Evolutionary conservation across 2,888 invertebrate species (phyloP).

Genomic region (Mellilla xanthometata): DNA sequence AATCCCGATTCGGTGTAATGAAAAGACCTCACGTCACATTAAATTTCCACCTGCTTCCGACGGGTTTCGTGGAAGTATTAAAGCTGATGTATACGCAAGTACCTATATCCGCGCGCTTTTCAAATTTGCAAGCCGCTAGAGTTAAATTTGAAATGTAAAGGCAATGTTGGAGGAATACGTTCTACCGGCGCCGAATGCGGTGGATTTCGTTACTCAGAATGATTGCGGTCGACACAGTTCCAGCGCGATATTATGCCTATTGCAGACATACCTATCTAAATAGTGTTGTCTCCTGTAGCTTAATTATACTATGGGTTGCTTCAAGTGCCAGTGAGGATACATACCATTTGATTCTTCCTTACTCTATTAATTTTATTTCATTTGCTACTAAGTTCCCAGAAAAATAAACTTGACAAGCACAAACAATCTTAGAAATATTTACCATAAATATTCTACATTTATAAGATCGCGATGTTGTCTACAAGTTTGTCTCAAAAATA

Average conservation of each 20-base stretch:
- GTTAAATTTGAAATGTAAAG: conserved; percentile 40
- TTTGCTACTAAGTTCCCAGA: too few species aligned
- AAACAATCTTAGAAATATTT: too few species aligned
- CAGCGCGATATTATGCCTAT: conserved; percentile 14
- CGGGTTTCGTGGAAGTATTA: conserved; percentile 38
- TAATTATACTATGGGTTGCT: too few species aligned
- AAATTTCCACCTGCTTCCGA: conserved; percentile 38
- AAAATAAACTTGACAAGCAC: too few species aligned
- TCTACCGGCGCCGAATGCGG: conserved; percentile 23
- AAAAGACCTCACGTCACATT: conserved; percentile 41
- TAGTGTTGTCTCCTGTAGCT: too few species aligned
- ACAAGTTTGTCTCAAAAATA: too few species aligned
- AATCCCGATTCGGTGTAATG: conserved; percentile 38
- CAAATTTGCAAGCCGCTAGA: conserved; percentile 30
- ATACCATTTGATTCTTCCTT: too few species aligned
- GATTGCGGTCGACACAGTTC: conserved; percentile 39
- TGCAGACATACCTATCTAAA: conserved; percentile 21
- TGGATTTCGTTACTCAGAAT: conserved; percentile 40
- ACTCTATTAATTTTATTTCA: too few species aligned
- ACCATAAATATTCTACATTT: too few species aligned
- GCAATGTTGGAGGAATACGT: conserved; percentile 37
- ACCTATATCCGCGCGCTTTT: conserved; percentile 24
- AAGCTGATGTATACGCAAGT: conserved; percentile 25
- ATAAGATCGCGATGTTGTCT: too few species aligned
- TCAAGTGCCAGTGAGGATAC: too few species aligned